Evolutionary conservation across 2,113 vertebrate genomes (phyloP).

Genomic region (Tichodroma muraria): DNA sequence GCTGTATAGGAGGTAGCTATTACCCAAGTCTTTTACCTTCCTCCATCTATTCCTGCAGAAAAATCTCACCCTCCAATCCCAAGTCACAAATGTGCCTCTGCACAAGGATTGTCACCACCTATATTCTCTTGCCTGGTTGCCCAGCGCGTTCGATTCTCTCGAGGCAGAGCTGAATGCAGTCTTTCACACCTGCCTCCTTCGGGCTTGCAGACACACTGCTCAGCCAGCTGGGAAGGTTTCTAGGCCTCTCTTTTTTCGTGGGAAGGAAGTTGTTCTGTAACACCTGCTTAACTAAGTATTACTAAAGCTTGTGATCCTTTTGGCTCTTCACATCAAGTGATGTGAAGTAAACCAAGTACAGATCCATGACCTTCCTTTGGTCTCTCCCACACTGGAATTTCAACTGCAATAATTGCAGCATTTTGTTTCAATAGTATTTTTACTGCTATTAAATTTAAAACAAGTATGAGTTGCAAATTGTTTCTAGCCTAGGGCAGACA

Average conservation of each 20-base stretch:
- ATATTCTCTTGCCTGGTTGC: not conserved
- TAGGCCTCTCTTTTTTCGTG: not conserved
- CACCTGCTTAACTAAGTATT: not conserved
- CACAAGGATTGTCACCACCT: not conserved
- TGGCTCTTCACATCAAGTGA: not conserved
- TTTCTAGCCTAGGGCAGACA: conserved; percentile 33
- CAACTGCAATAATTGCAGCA: not conserved
- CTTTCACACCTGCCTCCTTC: not conserved
- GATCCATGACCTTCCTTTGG: not conserved
- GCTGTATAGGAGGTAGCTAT: not conserved
- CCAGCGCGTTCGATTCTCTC: not conserved
- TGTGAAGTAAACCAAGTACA: not conserved
- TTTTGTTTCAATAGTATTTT: conserved; percentile 40
- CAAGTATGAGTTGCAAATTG: conserved; percentile 42
- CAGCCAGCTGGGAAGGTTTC: not conserved
- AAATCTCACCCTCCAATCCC: not conserved
- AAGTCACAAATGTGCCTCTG: not conserved
- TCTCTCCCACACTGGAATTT: not conserved
- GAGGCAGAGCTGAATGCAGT: not conserved
- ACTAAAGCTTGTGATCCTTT: not conserved
- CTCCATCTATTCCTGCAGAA: not conserved
- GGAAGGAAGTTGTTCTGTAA: not conserved
- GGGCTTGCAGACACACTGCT: fast-evolving
- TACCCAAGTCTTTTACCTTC: not conserved
- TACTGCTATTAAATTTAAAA: conserved; percentile 50